Percentiles rank a stretch among this genome's conserved stretches.
These are phyloP conservation scores for Nomada ruficornis DNA, from an alignment of 2,888 invertebrate genomes.

Conservation along the genomic window DNA sequence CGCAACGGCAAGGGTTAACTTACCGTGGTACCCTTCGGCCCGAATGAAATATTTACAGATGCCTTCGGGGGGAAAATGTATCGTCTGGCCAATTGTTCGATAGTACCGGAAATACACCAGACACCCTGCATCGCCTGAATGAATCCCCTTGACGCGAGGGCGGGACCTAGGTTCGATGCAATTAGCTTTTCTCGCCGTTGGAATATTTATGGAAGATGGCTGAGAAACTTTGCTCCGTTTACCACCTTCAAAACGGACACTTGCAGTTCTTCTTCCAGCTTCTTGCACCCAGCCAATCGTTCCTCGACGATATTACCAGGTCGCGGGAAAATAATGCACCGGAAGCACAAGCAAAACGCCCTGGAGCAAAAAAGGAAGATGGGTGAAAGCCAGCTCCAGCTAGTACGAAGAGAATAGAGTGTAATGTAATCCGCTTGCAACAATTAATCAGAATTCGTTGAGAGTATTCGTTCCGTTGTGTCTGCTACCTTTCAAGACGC, in stretches of 20 bases:
- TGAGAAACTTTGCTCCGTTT: conserved; percentile 12
- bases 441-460: conserved; percentile 44
- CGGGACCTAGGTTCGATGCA: not conserved
- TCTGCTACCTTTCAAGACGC: not conserved
- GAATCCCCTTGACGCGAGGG: no score
- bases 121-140: not conserved
- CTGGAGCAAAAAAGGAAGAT: no score
- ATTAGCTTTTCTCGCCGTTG: conserved; percentile 25
- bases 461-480: conserved; percentile 22
- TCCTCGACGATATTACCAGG: conserved; percentile 2
- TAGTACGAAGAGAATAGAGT: no score
- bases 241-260: not conserved
- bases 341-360: no score
- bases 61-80: conserved; percentile 20
- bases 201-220: conserved; percentile 37
- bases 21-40: conserved; percentile 34
- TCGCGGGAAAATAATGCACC: no score
- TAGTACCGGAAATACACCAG: conserved; percentile 7
- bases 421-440: not conserved
- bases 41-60: conserved; percentile 59
- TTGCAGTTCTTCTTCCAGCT: not conserved
- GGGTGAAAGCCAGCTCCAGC: no score
- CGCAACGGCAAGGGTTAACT: conserved; percentile 39
- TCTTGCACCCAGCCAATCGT: conserved; percentile 1
- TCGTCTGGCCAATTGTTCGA: conserved; percentile 19